Evolutionary conservation across 2,888 invertebrate genomes (phyloP).

Genomic region (Pristionchus japonicus): DNA sequence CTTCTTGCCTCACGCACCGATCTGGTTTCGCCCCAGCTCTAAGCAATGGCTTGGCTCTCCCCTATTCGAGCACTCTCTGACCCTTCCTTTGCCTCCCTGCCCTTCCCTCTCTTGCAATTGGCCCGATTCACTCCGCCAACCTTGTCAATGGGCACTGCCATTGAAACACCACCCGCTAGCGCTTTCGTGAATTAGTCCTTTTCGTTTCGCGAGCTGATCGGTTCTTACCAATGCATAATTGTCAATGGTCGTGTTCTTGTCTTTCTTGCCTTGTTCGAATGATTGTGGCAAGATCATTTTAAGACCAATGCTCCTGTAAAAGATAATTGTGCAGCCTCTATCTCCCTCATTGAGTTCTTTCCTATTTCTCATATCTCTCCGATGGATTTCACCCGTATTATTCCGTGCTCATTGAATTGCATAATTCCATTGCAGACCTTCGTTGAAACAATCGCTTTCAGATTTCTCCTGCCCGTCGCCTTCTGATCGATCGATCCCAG

Average conservation of each 20-base stretch:
- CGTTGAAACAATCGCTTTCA: background rate
- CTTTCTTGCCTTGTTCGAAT: too few relatives aligned
- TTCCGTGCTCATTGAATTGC: background rate
- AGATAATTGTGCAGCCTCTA: too few relatives aligned
- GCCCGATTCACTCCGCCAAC: conserved; percentile 12
- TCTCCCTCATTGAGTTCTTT: background rate
- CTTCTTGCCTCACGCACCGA: background rate
- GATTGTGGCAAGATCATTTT: too few relatives aligned
- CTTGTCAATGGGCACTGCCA: background rate
- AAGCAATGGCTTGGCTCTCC: background rate
- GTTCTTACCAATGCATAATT: too few relatives aligned
- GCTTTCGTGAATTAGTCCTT: too few relatives aligned
- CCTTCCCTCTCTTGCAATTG: background rate
- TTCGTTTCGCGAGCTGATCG: too few relatives aligned
- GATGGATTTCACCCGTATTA: conserved; percentile 24
- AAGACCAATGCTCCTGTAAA: too few relatives aligned
- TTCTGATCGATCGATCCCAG: background rate
- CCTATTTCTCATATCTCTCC: background rate
- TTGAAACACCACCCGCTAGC: conserved; percentile 11
- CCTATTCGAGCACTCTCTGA: background rate
- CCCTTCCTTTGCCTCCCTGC: background rate
- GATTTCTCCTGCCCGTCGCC: background rate
- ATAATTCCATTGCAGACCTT: background rate
- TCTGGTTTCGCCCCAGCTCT: background rate
- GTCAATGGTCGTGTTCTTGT: too few relatives aligned